Evolutionary conservation across 2,113 vertebrate genomes (phyloP), one percentile per base, ranked within the genome.

Genomic region (Camelus bactrianus): DNA sequence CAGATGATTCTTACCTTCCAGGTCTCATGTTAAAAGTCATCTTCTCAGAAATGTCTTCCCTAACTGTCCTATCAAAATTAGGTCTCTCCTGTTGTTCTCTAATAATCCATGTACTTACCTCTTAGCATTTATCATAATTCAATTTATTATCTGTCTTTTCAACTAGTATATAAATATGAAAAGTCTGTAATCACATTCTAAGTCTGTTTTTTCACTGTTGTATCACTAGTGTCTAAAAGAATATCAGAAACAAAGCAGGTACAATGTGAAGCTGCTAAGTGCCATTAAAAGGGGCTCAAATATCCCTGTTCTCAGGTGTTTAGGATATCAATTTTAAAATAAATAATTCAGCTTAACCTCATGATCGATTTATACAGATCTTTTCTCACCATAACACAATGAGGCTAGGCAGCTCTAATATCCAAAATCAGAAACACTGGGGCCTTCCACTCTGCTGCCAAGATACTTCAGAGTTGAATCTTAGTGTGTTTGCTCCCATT

Each of bases 131-230:
- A 52, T 73, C 35, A 87, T 20, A 72, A 73, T 35, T 69, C 60
- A 83, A 83, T 50, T 64, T 62, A 30, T 26, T 94, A 30, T 88
- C 58, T 75, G 24, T 38, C 52, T 64, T 88, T n/a, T 76, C 76
- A 75, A 75, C 15, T 81, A 81, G 72, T 83, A n/a, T 52, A 16
- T 67, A 95, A 89, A 77, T 46, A 60, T 20, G 22, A 69, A 82
- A 88, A 87, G 56, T 87, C 22, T 56, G 17, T 50, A 92, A 88
- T 94, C 30, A 81, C 17, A 92, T 83, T 89, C 69, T 75, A 26
- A 77, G 46, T 77, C 60, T 58, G 11, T 48, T n/a, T 90, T 76
- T 93, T 81, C 56, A 81, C 48, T 64, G 22, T 22, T 69, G 1
- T 62, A 84, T 72, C 32, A 64, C 64, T 30, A 83, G 69, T 26